These are phyloP conservation scores for Lepus americanus DNA, from an alignment of 2,113 vertebrate genomes.

Conservation along the genomic window DNA sequence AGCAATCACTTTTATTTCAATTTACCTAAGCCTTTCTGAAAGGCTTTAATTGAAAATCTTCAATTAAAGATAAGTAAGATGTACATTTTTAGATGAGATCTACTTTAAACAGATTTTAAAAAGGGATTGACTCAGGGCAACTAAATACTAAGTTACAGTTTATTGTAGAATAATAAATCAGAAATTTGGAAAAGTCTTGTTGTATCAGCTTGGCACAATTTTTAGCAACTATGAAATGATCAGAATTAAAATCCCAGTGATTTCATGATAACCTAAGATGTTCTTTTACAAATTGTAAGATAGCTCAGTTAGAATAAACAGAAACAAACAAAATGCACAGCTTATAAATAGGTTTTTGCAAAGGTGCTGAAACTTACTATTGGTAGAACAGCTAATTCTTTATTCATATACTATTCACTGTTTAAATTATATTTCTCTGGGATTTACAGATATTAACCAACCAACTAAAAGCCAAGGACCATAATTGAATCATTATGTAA, in stretches of 20 bases:
- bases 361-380: neutral
- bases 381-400: neutral
- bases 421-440: neutral
- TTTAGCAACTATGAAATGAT: conserved; percentile 1
- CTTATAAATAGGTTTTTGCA: conserved; percentile 8
- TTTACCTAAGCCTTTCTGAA: conserved; percentile 42
- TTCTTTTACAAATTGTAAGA: conserved; percentile 29
- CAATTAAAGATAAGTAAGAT: conserved; percentile 45
- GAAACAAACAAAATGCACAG: neutral
- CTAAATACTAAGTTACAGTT: neutral
- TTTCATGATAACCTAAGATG: neutral
- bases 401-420: neutral
- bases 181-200: conserved; percentile 24
- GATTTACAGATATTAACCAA: neutral
- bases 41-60: conserved; percentile 64
- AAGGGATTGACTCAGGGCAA: neutral
- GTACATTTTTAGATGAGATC: neutral
- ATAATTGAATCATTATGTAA: neutral
- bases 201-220: neutral
- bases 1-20: conserved; percentile 40
- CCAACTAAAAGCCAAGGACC: neutral
- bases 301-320: neutral
- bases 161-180: conserved; percentile 38
- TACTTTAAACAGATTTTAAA: conserved; percentile 39
- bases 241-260: conserved; percentile 23